phyloP scores from a whole-genome alignment of 2,113 vertebrate species.

The Sus scrofa region DNA sequence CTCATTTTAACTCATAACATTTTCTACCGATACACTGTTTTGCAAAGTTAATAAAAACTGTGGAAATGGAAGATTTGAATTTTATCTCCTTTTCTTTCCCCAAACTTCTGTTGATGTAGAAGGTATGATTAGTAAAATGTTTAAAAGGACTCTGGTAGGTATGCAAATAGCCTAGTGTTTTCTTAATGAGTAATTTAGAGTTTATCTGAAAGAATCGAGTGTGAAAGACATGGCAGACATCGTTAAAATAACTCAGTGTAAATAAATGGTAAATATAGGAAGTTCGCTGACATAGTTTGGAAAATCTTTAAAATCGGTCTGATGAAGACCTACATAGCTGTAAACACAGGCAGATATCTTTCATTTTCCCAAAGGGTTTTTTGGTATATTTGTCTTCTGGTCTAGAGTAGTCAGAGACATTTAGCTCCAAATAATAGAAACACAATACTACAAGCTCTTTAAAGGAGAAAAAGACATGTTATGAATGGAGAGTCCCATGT shows the following conservation, averaged over 20 bases:
- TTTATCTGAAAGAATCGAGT: constrained; percentile 25
- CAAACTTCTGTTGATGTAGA: not conserved
- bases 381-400: constrained; percentile 33
- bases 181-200: not conserved
- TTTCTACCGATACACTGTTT: not conserved
- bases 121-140: not conserved
- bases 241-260: not conserved
- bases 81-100: not conserved
- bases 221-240: not conserved
- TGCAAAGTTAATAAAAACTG: not conserved
- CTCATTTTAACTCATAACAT: not conserved
- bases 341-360: not conserved
- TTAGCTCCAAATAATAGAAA: constrained; percentile 30
- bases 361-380: not conserved
- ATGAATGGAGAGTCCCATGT: not conserved
- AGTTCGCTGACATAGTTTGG: constrained; percentile 30
- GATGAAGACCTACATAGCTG: not conserved
- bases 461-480: not conserved
- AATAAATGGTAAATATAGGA: constrained; percentile 6
- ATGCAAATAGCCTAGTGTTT: not conserved
- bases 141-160: not conserved
- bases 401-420: not conserved
- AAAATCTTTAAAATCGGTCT: not conserved
- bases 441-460: not conserved
- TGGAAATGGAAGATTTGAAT: not conserved